Base-by-base conservation (phyloP, 2,797 vertebrate genomes). In the Fistularia tabacaria region DNA sequence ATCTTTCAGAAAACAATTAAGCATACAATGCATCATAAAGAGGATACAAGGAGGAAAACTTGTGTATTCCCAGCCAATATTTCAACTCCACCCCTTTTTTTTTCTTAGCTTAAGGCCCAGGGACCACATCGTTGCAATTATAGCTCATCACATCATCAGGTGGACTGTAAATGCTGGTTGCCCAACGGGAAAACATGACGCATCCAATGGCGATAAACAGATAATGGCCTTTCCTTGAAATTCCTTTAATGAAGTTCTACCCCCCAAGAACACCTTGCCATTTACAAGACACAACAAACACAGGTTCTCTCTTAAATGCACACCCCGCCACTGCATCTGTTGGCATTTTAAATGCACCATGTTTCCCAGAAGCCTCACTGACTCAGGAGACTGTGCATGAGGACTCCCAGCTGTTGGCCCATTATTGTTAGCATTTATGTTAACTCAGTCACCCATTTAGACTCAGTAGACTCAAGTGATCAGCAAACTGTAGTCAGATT, bases 191-290 rank as follows among this genome's bases (percentile, higher is more conserved):
- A 88, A 87, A 82, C 77, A 84, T 88, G 83, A 90, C 76, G 69
- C 83, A 88, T 79, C 72, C 64, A 66, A 66, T 76, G 71, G 71
- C 70, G 76, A 86, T 89, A 86, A 88, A 86, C 73, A 85, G 76
- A 87, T 87, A 90, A 88, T 85, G 66, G 73, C 74, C 61, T 85
- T 90, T 89, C 83, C 87, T 84, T 66, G 83, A 87, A 88, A 84
- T 84, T 77, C 80, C 73, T 78, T 6, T 1, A 64, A 76, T 47
- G 58, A 67, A 83, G 66, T 61, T 79, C 52, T 65, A 75, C 82
- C 80, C 78, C 78, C 72, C 62, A 74, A 64, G 60, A 83, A 74
- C 75, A 74, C 69, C 85, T 88, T 83, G 84, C 63, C 15, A 62
- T 85, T 87, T 85, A 86, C 52, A 86, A 77, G 68, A 62, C 64